Percentiles rank a stretch among this genome's conserved stretches.
These are phyloP conservation scores for Dolichoris vasculosae DNA, from an alignment of 1,140 invertebrate species.

Conservation along the genomic window DNA sequence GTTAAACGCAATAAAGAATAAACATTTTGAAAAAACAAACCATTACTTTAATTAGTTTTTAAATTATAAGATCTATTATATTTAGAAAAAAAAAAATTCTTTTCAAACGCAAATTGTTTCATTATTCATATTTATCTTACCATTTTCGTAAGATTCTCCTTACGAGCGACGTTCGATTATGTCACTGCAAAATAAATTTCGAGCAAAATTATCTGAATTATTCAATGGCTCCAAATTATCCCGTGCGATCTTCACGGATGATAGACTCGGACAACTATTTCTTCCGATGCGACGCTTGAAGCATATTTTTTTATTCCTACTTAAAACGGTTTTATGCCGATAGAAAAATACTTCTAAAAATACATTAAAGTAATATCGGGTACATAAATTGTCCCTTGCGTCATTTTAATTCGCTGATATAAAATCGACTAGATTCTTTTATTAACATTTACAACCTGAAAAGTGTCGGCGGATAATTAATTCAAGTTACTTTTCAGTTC, in stretches of 20 bases:
- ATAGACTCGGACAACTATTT: neutral
- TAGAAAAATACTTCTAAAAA: too few species aligned
- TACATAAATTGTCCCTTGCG: neutral
- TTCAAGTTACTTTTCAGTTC: slow-evolving; percentile 54
- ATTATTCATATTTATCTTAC: neutral
- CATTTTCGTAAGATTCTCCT: neutral
- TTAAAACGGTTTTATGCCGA: too few species aligned
- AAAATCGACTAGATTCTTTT: too few species aligned
- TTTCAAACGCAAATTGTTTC: neutral
- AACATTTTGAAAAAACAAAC: neutral
- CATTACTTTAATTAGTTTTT: neutral
- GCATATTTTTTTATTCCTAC: too few species aligned
- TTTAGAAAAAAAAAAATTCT: neutral
- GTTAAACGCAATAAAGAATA: neutral
- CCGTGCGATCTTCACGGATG: neutral
- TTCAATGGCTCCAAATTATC: neutral
- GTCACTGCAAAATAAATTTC: neutral
- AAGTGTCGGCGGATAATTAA: neutral
- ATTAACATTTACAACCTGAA: neutral
- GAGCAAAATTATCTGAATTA: neutral
- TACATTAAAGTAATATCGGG: too few species aligned
- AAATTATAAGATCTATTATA: neutral
- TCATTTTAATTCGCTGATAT: too few species aligned
- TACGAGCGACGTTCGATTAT: neutral
- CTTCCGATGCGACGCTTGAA: too few species aligned